These are phyloP conservation scores for Apeira syringaria DNA, from an alignment of 2,888 invertebrate genomes.

Conservation along the genomic window DNA sequence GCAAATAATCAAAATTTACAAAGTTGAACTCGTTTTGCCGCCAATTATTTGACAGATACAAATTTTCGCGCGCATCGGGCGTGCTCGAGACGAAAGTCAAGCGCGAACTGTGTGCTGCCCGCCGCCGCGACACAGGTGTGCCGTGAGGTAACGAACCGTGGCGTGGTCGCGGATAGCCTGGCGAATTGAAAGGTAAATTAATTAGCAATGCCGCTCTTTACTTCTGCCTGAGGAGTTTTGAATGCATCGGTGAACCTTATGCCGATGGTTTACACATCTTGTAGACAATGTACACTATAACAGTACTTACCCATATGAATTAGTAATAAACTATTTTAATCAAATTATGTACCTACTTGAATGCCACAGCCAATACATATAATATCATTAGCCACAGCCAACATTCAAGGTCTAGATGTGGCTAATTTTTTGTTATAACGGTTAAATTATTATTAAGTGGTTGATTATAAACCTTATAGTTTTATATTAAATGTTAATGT, in stretches of 20 bases:
- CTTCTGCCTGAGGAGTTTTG: conserved; percentile 27
- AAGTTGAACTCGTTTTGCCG: conserved; percentile 37
- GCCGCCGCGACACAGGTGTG: conserved; percentile 54
- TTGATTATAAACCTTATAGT: too few relatives aligned
- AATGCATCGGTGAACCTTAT: conserved; percentile 35
- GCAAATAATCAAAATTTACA: conserved; percentile 13
- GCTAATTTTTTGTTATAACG: too few relatives aligned
- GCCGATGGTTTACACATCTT: background rate
- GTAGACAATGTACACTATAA: too few relatives aligned
- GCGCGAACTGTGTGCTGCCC: conserved; percentile 67
- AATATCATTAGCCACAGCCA: too few relatives aligned
- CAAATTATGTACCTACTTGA: too few relatives aligned
- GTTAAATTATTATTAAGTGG: too few relatives aligned
- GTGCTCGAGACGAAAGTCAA: conserved; percentile 78
- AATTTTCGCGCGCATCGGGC: conserved; percentile 49
- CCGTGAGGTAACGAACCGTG: conserved; percentile 38
- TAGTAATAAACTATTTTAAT: too few relatives aligned
- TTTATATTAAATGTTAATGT: too few relatives aligned
- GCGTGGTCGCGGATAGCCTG: conserved; percentile 40
- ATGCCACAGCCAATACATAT: too few relatives aligned
- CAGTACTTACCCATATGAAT: too few relatives aligned
- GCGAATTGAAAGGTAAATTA: conserved; percentile 48
- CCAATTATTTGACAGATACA: conserved; percentile 38
- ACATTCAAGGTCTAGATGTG: too few relatives aligned
- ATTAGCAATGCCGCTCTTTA: conserved; percentile 33